Conservation (phyloP, 2,797 vertebrate species). For the Xiphorhynchus erythropygius region DNA sequence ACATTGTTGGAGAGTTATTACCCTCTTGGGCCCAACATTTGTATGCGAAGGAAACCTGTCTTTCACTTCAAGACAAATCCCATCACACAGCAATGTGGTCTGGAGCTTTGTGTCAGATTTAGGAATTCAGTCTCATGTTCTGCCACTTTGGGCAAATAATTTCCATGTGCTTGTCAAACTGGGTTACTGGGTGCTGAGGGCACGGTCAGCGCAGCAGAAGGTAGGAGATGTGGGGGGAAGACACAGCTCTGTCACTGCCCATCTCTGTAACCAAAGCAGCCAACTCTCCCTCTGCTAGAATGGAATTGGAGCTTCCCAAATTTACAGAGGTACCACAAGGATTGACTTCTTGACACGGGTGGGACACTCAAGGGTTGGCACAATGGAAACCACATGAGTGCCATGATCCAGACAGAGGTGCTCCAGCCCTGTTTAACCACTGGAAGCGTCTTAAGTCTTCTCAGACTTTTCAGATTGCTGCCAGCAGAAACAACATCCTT, state of each 20-base stretch:
- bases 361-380: not conserved
- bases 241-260: not conserved
- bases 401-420: not conserved
- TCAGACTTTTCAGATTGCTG: not conserved
- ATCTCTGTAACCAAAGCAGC: not conserved
- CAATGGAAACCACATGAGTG: not conserved
- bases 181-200: not conserved
- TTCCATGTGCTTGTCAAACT: not conserved
- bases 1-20: conserved; percentile 67
- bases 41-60: conserved; percentile 63
- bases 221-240: not conserved
- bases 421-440: not conserved
- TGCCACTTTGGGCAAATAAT: not conserved
- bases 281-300: not conserved
- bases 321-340: not conserved
- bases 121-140: conserved; percentile 13
- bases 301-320: not conserved
- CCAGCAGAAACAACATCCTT: not conserved
- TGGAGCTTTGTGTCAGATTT: conserved; percentile 18
- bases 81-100: not conserved
- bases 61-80: conserved; percentile 53
- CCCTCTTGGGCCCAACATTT: conserved; percentile 55
- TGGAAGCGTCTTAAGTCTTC: not conserved
- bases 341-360: not conserved
- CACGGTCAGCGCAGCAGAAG: not conserved